phyloP scores from a whole-genome alignment of 2,113 vertebrate genomes.

The Lepidothrix coronata region DNA sequence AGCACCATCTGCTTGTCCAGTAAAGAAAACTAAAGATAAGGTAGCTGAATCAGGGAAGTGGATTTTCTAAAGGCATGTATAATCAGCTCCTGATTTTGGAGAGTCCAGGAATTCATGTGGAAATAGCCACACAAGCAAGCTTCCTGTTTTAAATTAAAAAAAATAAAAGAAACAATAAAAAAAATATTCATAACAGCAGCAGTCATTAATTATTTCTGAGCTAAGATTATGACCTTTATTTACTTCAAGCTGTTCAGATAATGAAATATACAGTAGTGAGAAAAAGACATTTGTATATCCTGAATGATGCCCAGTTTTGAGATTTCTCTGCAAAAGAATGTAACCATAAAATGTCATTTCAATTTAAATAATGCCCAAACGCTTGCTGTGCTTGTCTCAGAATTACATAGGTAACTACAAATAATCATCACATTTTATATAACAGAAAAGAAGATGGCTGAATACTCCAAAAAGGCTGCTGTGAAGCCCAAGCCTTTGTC shows the following conservation, averaged over 20 bases:
- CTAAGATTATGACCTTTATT: neutral
- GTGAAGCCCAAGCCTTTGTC: slow-evolving; percentile 91
- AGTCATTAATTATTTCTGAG: neutral
- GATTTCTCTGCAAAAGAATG: neutral
- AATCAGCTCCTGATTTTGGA: neutral
- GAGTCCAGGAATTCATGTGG: neutral
- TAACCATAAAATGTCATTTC: neutral
- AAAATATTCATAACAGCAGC: neutral
- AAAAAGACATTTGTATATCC: neutral
- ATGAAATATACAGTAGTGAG: neutral
- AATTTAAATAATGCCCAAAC: neutral
- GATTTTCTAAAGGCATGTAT: neutral
- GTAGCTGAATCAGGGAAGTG: neutral
- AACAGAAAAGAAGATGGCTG: slow-evolving; percentile 94
- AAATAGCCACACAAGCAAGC: neutral
- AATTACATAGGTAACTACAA: neutral
- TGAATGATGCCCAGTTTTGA: neutral
- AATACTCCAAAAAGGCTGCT: slow-evolving; percentile 86
- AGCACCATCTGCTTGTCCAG: neutral
- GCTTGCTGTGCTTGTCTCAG: neutral
- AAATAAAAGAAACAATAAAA: neutral
- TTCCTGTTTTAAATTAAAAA: neutral
- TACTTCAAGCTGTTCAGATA: neutral
- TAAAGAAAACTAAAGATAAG: neutral
- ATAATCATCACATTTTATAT: neutral